phyloP scores from a whole-genome alignment of 2,797 vertebrate species.

The Notolabrus celidotus region DNA sequence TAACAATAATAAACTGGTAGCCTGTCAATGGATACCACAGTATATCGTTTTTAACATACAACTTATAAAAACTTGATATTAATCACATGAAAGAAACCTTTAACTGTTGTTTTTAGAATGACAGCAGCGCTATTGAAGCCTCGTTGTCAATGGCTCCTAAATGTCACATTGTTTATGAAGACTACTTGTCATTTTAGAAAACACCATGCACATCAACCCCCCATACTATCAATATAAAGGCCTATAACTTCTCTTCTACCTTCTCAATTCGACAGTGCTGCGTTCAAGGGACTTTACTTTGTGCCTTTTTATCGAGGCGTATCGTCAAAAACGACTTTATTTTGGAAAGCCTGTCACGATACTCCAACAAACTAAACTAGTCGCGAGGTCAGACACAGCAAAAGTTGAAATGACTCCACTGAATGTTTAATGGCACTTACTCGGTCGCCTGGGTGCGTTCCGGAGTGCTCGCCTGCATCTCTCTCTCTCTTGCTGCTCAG shows the following conservation, averaged over 20 bases:
- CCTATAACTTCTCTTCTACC: constrained; percentile 54
- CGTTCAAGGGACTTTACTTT: constrained; percentile 69
- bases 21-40: constrained; percentile 32
- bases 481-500: constrained; percentile 59
- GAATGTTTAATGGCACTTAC: constrained; percentile 85
- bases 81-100: constrained; percentile 10
- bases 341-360: constrained; percentile 26
- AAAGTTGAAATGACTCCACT: constrained; percentile 78
- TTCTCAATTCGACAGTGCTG: constrained; percentile 45
- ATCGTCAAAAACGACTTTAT: constrained; percentile 54
- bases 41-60: neutral
- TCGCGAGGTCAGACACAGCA: constrained; percentile 61
- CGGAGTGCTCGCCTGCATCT: constrained; percentile 76
- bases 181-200: constrained; percentile 50
- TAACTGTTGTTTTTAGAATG: constrained; percentile 18
- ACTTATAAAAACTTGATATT: constrained; percentile 16
- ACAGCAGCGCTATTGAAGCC: constrained; percentile 45
- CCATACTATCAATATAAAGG: constrained; percentile 35
- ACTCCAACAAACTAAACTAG: constrained; percentile 44
- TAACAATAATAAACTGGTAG: constrained; percentile 68
- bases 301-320: constrained; percentile 44
- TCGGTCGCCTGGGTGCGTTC: constrained; percentile 65
- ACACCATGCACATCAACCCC: constrained; percentile 34
- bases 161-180: constrained; percentile 45
- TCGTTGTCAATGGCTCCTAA: constrained; percentile 45